These are phyloP conservation scores for Tychaedon coryphoeus DNA, from an alignment of 2,113 vertebrate species.

Conservation along the genomic window DNA sequence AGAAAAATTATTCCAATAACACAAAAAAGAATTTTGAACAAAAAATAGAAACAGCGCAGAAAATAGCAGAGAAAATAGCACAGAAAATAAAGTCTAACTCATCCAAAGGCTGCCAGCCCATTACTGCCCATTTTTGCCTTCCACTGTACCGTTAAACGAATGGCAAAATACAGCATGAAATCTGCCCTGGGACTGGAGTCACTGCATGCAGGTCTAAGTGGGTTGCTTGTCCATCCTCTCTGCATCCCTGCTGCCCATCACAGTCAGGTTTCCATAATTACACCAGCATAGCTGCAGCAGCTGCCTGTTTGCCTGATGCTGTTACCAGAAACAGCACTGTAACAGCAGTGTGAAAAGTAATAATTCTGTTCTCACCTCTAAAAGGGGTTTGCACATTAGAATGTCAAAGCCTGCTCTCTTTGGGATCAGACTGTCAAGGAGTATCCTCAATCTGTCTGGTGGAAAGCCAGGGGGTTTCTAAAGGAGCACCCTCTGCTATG, in stretches of 20 bases:
- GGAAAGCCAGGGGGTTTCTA: not conserved
- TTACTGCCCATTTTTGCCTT: not conserved
- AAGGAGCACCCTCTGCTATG: not conserved
- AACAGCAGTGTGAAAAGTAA: accelerated
- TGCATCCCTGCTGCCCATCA: not conserved
- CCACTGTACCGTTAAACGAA: not conserved
- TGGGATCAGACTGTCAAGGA: not conserved
- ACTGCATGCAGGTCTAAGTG: not conserved
- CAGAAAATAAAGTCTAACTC: not conserved
- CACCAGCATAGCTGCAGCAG: not conserved
- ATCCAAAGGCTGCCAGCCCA: not conserved
- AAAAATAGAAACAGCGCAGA: no score
- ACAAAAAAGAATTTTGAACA: not conserved
- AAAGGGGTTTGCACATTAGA: not conserved
- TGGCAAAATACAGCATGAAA: not conserved
- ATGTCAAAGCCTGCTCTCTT: not conserved
- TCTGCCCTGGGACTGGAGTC: not conserved
- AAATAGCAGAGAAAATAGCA: no score
- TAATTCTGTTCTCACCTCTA: not conserved
- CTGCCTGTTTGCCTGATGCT: not conserved
- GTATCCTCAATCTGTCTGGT: not conserved
- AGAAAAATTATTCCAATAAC: not conserved
- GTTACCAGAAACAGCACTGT: not conserved
- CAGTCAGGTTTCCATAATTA: accelerated
- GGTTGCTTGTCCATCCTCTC: not conserved